phyloP scores from a whole-genome alignment of 2,797 vertebrate genomes.

The Lateolabrax maculatus region DNA sequence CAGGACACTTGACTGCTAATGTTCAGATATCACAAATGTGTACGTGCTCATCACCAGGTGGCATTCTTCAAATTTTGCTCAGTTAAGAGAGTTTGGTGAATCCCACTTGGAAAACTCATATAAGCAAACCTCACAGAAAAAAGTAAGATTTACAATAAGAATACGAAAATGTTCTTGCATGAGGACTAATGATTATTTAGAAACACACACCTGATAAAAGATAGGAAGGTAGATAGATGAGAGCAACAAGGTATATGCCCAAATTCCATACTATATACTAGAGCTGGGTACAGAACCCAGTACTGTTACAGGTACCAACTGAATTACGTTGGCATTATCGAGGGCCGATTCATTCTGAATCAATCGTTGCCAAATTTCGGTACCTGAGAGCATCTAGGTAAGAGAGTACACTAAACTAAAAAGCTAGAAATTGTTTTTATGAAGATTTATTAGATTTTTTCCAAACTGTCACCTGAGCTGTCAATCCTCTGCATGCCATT shows the following conservation, averaged over 20 bases:
- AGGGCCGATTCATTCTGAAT: no score
- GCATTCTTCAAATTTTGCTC: not conserved
- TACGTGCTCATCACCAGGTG: no score
- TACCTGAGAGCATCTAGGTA: no score
- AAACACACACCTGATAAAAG: not conserved
- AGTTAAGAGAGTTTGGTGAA: not conserved
- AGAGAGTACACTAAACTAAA: no score
- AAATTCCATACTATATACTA: not conserved
- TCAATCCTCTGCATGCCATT: not conserved
- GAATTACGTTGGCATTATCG: no score
- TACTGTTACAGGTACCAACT: no score
- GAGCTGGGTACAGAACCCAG: no score
- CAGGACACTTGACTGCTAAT: no score
- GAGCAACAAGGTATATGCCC: not conserved
- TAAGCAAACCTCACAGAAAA: not conserved
- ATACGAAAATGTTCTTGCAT: not conserved
- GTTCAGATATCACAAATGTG: no score
- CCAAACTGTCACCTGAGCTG: not conserved
- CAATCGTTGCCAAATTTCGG: no score
- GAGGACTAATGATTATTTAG: not conserved
- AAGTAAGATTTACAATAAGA: not conserved
- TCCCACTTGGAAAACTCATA: not conserved
- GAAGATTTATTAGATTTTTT: not conserved
- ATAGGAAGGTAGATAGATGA: not conserved
- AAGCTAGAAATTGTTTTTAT: not conserved